Evolutionary conservation across 1,140 invertebrate species (phyloP).

Genomic region (Drosophila miranda): DNA sequence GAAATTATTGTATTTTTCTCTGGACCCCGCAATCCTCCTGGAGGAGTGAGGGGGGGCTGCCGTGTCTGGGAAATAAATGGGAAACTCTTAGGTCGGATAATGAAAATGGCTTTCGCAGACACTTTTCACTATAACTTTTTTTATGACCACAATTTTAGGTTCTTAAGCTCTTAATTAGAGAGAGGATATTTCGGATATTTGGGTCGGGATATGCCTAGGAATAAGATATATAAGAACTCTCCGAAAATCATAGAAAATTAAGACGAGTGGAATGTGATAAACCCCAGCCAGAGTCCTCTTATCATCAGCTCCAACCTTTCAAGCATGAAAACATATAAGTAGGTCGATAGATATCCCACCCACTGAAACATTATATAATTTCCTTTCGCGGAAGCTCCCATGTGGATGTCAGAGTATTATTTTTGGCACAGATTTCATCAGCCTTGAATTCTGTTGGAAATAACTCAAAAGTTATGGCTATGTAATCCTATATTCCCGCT

Average conservation of each 20-base stretch:
- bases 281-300: too few species aligned
- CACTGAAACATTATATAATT: slow-evolving; percentile 37
- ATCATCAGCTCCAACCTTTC: too few species aligned
- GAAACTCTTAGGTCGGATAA: slow-evolving; percentile 47
- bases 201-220: slow-evolving; percentile 24
- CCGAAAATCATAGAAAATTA: too few species aligned
- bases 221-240: too few species aligned
- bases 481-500: slow-evolving; percentile 24
- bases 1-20: slow-evolving; percentile 52
- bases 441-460: slow-evolving; percentile 55
- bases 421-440: slow-evolving; percentile 13
- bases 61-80: slow-evolving; percentile 55
- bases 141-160: slow-evolving; percentile 11
- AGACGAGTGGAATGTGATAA: too few species aligned
- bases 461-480: slow-evolving; percentile 26
- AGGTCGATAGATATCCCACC: too few species aligned
- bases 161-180: slow-evolving; percentile 57
- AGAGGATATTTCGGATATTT: slow-evolving; percentile 15
- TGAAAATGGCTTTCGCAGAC: slow-evolving; percentile 53
- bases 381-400: slow-evolving; percentile 17
- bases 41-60: slow-evolving; percentile 5
- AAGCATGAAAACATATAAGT: too few species aligned
- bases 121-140: slow-evolving; percentile 7
- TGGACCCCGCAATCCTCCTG: slow-evolving; percentile 11
- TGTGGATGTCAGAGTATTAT: slow-evolving; percentile 14